These are phyloP conservation scores for Calephelis perditalis DNA, from an alignment of 2,888 invertebrate species.

Conservation along the genomic window DNA sequence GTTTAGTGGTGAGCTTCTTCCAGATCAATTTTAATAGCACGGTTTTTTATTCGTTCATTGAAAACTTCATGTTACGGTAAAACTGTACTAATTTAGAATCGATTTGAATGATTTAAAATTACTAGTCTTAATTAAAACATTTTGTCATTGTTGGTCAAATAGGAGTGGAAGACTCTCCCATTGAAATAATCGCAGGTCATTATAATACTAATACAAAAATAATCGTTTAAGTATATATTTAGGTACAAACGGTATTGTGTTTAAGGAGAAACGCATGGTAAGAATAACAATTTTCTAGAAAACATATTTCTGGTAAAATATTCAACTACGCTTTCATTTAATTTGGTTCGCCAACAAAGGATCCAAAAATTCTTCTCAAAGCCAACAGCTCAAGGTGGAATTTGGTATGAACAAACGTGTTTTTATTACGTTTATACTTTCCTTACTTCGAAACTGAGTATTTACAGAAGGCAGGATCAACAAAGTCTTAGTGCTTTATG, in stretches of 20 bases:
- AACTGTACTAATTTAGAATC: no score
- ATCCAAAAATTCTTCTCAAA: constrained; percentile 16
- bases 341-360: neutral
- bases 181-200: no score
- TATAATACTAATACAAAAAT: no score
- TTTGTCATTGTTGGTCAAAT: no score
- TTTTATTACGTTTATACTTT: constrained; percentile 21
- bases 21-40: no score
- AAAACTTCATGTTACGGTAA: no score
- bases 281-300: constrained; percentile 8
- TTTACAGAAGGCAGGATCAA: constrained; percentile 43
- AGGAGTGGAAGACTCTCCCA: no score
- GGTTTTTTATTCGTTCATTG: no score
- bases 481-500: constrained; percentile 51
- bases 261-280: neutral
- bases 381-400: constrained; percentile 14
- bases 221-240: no score
- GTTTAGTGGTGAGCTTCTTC: no score
- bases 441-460: constrained; percentile 31
- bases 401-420: constrained; percentile 22
- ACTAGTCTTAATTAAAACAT: no score
- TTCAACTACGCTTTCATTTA: constrained; percentile 8
- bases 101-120: no score
- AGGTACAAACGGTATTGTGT: constrained; percentile 3
- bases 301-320: constrained; percentile 14